Evolutionary conservation across 2,797 vertebrate genomes (phyloP), one percentile per base, ranked within the genome.

Genomic region (Macrochelys suwanniensis): DNA sequence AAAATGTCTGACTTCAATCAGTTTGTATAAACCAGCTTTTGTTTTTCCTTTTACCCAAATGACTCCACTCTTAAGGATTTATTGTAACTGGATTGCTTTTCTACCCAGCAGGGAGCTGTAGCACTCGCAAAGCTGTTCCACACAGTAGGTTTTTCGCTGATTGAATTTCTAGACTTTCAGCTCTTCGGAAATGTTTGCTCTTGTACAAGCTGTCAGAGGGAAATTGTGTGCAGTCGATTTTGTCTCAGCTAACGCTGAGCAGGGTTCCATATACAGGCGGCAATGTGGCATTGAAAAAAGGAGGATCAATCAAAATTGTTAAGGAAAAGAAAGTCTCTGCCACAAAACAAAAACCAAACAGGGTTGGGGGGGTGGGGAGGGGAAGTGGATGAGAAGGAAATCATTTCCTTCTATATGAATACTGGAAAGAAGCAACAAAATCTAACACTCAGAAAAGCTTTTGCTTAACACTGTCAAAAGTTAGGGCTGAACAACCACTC

Each of bases 21-120:
- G 96, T 97, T 97, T 97, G 95, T 95, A 95, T 97, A 97, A 97
- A 97, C 96, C 96, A 93, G 97, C 96, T 98, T 98, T 98, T 97
- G 97, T 97, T 98, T 98, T 97, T 96, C 96, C 96, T 97, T 98
- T 98, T 97, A 97, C 97, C 97, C 97, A 98, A 98, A 98, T 97
- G 97, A 97, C 97, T 97, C 96, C 93, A 93, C 96, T 98, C 96
- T 97, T 98, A 97, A 97, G 97, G 98, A 97, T 98, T 98, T 98
- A 98, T 98, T 98, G 97, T 98, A 97, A 98, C 97, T 96, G 97
- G 97, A 97, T 97, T 98, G 98, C 97, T 98, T 98, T 98, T 97
- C 97, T 98, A 96, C 98, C 94, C 97, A 97, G 97, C 97, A 95
- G 97, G 98, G 96, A 97, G 96, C 96, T 97, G 92, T 83, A 97